A percentile compares a stretch with the other conserved stretches of the same genome.
These are phyloP conservation scores for Geotrupes spiniger DNA, from an alignment of 2,888 invertebrate genomes.

Conservation along the genomic window DNA sequence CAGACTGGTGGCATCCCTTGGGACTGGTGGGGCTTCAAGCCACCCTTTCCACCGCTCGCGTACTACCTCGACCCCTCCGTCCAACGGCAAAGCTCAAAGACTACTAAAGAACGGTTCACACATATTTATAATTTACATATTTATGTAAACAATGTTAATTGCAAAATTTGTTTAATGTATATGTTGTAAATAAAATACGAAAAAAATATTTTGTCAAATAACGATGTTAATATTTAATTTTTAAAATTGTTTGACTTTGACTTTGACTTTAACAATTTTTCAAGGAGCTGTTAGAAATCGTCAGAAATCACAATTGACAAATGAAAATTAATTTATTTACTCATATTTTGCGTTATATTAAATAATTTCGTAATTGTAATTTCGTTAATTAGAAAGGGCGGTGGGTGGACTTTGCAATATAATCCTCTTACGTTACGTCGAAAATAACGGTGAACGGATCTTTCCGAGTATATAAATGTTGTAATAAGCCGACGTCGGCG, in stretches of 20 bases:
- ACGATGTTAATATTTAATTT: too few relatives aligned
- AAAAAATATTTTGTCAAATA: too few relatives aligned
- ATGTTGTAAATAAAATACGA: too few relatives aligned
- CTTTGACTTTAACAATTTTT: too few relatives aligned
- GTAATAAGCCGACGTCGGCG: conserved; percentile 30
- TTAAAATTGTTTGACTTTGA: too few relatives aligned
- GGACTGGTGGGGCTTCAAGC: conserved; percentile 45
- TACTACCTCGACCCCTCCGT: conserved; percentile 29
- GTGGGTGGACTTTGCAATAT: not conserved
- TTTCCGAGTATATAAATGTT: conserved; percentile 31
- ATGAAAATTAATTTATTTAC: too few relatives aligned
- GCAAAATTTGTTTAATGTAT: too few relatives aligned
- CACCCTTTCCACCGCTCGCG: conserved; percentile 30
- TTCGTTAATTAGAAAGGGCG: too few relatives aligned
- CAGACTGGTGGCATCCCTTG: conserved; percentile 48
- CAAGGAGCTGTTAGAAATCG: too few relatives aligned
- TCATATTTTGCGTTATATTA: too few relatives aligned
- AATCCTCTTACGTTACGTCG: conserved; percentile 1
- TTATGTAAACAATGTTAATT: conserved; percentile 3
- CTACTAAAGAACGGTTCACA: conserved; percentile 27
- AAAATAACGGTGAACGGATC: conserved; percentile 24
- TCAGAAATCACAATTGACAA: too few relatives aligned
- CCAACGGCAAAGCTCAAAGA: conserved; percentile 35
- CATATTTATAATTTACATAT: conserved; percentile 21
- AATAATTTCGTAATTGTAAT: too few relatives aligned